A percentile compares a stretch with the other conserved stretches of the same genome.
Conservation (phyloP, 2,113 vertebrate genomes). For the Heterotilapia buettikoferi region DNA sequence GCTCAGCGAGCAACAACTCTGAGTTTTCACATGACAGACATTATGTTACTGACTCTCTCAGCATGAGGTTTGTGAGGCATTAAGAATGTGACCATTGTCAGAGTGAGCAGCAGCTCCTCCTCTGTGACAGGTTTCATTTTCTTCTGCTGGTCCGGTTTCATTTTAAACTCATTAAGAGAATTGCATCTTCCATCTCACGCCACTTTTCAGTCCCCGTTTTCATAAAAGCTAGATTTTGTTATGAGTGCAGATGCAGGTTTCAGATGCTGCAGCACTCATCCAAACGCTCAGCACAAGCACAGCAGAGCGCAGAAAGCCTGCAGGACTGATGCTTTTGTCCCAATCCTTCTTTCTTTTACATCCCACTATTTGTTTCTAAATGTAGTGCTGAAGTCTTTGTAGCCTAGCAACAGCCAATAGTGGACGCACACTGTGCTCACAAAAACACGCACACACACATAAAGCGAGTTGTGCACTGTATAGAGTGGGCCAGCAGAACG, state of each 20-base stretch:
- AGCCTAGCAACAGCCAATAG: slow-evolving; percentile 53
- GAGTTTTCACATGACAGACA: background rate
- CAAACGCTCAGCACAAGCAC: background rate
- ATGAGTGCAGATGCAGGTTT: background rate
- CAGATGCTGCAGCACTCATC: background rate
- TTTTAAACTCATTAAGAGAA: background rate
- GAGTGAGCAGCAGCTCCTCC: background rate
- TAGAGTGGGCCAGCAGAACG: background rate
- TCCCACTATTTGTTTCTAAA: slow-evolving; percentile 46
- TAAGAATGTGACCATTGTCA: background rate
- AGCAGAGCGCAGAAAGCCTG: background rate
- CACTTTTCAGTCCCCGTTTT: background rate
- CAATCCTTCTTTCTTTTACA: slow-evolving; percentile 19
- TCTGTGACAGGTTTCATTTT: background rate
- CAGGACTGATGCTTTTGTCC: slow-evolving; percentile 20
- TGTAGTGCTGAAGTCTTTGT: slow-evolving; percentile 40
- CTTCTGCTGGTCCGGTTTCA: background rate
- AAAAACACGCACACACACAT: background rate
- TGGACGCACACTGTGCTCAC: background rate
- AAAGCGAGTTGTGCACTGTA: background rate
- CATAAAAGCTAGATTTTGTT: background rate
- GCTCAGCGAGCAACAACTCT: background rate
- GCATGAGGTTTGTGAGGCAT: background rate
- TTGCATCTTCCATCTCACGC: background rate
- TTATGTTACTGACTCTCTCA: too few species aligned